These are phyloP conservation scores for Portevinia maculata DNA, from an alignment of 2,888 invertebrate genomes.

Conservation along the genomic window DNA sequence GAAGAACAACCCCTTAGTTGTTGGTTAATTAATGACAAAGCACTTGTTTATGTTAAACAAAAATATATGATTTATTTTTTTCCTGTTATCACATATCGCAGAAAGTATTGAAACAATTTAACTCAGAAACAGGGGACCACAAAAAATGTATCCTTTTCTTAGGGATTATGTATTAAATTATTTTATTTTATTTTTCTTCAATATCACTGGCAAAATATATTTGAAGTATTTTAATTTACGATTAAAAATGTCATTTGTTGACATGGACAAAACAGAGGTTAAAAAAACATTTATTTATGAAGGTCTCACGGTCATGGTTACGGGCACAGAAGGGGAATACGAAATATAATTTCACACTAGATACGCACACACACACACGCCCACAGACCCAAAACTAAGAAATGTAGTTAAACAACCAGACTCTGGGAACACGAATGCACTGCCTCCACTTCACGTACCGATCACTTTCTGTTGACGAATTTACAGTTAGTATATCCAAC, in stretches of 20 bases:
- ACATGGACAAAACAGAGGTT: constrained; percentile 4
- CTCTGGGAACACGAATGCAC: constrained; percentile 6
- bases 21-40: constrained; percentile 39
- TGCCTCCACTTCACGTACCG: too few species aligned
- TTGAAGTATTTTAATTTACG: too few species aligned
- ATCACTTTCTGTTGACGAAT: constrained; percentile 27
- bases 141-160: too few species aligned
- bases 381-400: neutral
- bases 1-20: neutral
- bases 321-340: neutral
- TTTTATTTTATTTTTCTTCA: too few species aligned
- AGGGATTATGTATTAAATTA: too few species aligned
- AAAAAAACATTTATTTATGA: constrained; percentile 11
- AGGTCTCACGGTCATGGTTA: constrained; percentile 37
- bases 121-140: too few species aligned
- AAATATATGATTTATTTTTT: constrained; percentile 18
- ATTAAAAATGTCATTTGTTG: neutral
- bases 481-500: constrained; percentile 45
- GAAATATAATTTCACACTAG: constrained; percentile 3
- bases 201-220: too few species aligned
- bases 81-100: constrained; percentile 34
- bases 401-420: constrained; percentile 1
- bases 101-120: neutral
- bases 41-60: constrained; percentile 46
- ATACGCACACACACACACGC: neutral